Evolutionary conservation across 2,797 vertebrate species (phyloP).

Genomic region (Pterois miles): DNA sequence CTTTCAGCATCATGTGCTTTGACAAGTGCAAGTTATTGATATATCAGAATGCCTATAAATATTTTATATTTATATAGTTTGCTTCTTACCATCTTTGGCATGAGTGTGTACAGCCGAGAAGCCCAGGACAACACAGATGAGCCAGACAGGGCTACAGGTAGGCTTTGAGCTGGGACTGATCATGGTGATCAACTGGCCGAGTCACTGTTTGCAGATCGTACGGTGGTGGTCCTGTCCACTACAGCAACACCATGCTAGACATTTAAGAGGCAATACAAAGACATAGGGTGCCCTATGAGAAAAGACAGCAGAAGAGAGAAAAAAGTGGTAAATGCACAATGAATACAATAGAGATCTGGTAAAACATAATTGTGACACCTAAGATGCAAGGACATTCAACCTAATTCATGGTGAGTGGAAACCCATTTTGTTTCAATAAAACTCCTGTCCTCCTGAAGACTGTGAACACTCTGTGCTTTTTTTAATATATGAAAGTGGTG

Average conservation of each 20-base stretch:
- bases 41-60: background rate
- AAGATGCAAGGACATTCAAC: background rate
- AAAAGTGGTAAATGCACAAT: background rate
- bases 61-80: background rate
- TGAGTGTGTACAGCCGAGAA: constrained; percentile 24
- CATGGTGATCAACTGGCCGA: constrained; percentile 50
- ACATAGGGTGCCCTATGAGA: constrained; percentile 32
- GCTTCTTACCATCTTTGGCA: constrained; percentile 66
- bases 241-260: constrained; percentile 37
- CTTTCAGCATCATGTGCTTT: background rate
- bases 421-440: background rate
- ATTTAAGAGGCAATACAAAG: constrained; percentile 38
- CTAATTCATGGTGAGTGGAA: background rate
- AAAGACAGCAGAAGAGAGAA: constrained; percentile 10
- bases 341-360: background rate
- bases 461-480: background rate
- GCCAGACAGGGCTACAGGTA: constrained; percentile 32
- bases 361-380: background rate
- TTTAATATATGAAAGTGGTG: background rate
- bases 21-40: background rate
- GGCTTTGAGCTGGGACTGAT: constrained; percentile 10
- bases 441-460: background rate
- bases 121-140: constrained; percentile 60
- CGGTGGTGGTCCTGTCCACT: constrained; percentile 34
- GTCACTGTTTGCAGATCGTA: constrained; percentile 16